Percentiles rank a stretch among this genome's conserved stretches.
Evolutionary conservation across 23 tunicate species (phyloP).

Genomic region (Styela clava): DNA sequence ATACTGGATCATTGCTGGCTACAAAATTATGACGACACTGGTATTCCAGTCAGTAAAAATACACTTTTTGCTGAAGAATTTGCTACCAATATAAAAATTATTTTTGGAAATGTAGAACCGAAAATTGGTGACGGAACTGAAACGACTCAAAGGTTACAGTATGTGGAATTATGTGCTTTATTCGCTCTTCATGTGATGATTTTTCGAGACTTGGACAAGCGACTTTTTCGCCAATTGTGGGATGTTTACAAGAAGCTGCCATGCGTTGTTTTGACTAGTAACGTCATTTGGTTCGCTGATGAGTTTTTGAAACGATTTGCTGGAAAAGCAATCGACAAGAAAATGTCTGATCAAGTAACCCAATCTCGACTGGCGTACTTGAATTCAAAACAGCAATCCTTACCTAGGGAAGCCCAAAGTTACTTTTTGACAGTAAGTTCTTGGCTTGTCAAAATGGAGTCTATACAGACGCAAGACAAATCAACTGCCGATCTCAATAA

Average conservation of each 20-base stretch:
- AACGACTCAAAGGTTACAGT: conserved; percentile 52
- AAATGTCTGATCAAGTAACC: conserved; percentile 63
- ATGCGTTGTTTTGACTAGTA: conserved; percentile 67
- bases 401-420: conserved; percentile 76
- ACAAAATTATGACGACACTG: conserved; percentile 87
- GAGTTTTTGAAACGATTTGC: conserved; percentile 53
- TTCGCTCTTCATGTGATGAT: conserved; percentile 58
- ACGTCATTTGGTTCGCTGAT: conserved; percentile 74
- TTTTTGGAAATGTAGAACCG: conserved; percentile 44
- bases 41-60: conserved; percentile 85
- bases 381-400: conserved; percentile 41
- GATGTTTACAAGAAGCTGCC: conserved; percentile 86
- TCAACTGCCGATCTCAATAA: conserved; percentile 42
- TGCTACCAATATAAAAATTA: conserved; percentile 40
- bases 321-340: conserved; percentile 49
- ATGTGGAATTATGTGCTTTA: conserved; percentile 74
- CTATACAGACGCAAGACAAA: conserved; percentile 34
- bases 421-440: conserved; percentile 53
- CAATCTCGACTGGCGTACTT: conserved; percentile 53
- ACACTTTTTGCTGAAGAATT: conserved; percentile 68
- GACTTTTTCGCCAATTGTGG: conserved; percentile 73
- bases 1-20: conserved; percentile 48
- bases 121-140: conserved; percentile 59
- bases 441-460: conserved; percentile 69
- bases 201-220: conserved; percentile 58